Conservation (phyloP, 1,140 invertebrate species). For the Druon quercuslanigerum region DNA sequence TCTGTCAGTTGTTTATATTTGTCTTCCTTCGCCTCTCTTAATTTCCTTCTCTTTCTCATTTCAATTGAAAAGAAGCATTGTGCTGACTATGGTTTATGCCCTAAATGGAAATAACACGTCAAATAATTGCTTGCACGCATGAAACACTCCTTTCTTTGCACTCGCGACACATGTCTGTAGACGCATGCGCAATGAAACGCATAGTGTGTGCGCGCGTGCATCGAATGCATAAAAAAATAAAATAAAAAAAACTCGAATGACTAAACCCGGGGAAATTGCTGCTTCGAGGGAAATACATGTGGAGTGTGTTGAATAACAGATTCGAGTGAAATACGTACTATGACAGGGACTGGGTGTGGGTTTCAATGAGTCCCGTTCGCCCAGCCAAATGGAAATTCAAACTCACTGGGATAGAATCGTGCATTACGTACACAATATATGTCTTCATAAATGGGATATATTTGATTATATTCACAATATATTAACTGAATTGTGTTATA, state of each 20-base stretch:
- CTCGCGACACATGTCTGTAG: not conserved
- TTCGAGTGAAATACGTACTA: conserved; percentile 23
- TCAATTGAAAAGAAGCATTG: conserved; percentile 56
- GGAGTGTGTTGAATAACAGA: conserved; percentile 15
- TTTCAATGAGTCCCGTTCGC: conserved; percentile 21
- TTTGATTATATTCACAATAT: not conserved
- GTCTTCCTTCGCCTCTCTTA: conserved; percentile 36
- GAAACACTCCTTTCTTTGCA: not conserved
- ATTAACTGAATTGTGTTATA: no score
- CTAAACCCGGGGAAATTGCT: conserved; percentile 8
- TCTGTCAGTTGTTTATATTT: conserved; percentile 23
- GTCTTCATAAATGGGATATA: conserved; percentile 14
- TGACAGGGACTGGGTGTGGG: conserved; percentile 8
- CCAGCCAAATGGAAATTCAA: conserved; percentile 12
- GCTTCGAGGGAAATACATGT: conserved; percentile 13
- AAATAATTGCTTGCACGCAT: conserved; percentile 41
- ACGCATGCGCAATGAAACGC: not conserved
- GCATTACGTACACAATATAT: conserved; percentile 5
- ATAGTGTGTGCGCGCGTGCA: not conserved
- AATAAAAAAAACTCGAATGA: conserved; percentile 11
- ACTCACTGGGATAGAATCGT: not conserved
- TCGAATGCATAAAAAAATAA: not conserved
- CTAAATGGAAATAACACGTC: conserved; percentile 50
- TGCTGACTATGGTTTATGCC: conserved; percentile 46
- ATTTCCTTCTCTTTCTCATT: conserved; percentile 37